Conservation (phyloP, 1,140 invertebrate genomes). For the Drosophila sulfurigaster region DNA sequence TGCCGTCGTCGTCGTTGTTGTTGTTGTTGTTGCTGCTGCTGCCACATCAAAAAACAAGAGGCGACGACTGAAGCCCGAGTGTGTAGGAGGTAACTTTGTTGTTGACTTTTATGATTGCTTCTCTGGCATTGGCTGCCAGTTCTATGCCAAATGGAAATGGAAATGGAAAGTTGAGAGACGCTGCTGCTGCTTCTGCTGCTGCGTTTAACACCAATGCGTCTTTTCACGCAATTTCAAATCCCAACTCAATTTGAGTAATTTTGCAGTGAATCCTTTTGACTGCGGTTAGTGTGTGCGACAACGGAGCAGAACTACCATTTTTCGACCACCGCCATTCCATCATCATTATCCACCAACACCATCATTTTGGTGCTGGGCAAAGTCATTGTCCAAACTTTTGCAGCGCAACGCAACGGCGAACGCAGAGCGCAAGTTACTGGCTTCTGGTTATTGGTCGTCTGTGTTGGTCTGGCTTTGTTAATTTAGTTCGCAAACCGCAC, state of each 20-base stretch:
- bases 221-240: constrained; percentile 83
- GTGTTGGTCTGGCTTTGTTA: constrained; percentile 68
- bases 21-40: constrained; percentile 23
- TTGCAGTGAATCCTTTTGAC: constrained; percentile 77
- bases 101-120: constrained; percentile 81
- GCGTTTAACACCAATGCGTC: constrained; percentile 55
- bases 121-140: constrained; percentile 40
- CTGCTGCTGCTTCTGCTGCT: neutral
- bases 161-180: constrained; percentile 47
- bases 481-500: constrained; percentile 70
- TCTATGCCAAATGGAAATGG: constrained; percentile 37
- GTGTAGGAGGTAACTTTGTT: constrained; percentile 43
- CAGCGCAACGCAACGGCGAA: constrained; percentile 34
- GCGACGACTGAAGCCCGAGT: constrained; percentile 20
- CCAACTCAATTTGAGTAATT: constrained; percentile 83
- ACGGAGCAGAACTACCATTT: neutral
- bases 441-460: constrained; percentile 79
- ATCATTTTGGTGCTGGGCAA: constrained; percentile 13
- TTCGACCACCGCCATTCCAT: constrained; percentile 15
- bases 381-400: constrained; percentile 64
- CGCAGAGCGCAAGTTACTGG: constrained; percentile 57
- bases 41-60: constrained; percentile 61
- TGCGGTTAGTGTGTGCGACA: constrained; percentile 49
- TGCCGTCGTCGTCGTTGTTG: constrained; percentile 11
- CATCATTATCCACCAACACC: constrained; percentile 14